phyloP scores from a whole-genome alignment of 2,797 vertebrate species.

The Ctenochaetus hawaiiensis region DNA sequence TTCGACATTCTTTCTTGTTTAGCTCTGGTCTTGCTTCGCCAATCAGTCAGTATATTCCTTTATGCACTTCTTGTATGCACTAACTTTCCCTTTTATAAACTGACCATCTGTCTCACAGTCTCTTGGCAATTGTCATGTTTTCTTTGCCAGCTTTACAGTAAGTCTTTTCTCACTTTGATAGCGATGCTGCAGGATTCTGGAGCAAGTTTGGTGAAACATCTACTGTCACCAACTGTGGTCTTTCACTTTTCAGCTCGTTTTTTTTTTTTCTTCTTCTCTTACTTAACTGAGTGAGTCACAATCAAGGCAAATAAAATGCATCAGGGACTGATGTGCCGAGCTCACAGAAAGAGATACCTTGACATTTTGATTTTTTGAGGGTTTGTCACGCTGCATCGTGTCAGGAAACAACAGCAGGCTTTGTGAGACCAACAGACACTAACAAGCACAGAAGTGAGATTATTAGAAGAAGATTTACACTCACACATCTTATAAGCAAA shows the following conservation, averaged over 20 bases:
- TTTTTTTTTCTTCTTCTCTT: neutral
- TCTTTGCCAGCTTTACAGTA: slow-evolving; percentile 75
- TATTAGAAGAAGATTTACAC: neutral
- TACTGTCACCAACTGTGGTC: slow-evolving; percentile 61
- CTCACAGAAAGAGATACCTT: slow-evolving; percentile 35
- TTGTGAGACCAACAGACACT: slow-evolving; percentile 5
- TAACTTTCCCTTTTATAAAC: slow-evolving; percentile 74
- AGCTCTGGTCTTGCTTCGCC: neutral
- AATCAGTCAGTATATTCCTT: slow-evolving; percentile 32
- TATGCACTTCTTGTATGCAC: neutral
- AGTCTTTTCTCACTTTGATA: slow-evolving; percentile 74
- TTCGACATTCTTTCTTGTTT: too few species aligned
- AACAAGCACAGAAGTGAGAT: slow-evolving; percentile 6
- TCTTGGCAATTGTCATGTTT: slow-evolving; percentile 65
- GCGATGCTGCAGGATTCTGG: slow-evolving; percentile 54
- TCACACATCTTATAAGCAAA: neutral
- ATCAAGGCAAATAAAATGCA: slow-evolving; percentile 45
- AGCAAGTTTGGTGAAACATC: slow-evolving; percentile 61
- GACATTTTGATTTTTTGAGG: slow-evolving; percentile 25
- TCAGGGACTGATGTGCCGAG: slow-evolving; percentile 34
- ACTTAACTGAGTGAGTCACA: slow-evolving; percentile 52
- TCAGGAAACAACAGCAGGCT: slow-evolving; percentile 34
- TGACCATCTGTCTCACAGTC: slow-evolving; percentile 81
- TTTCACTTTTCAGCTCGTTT: slow-evolving; percentile 37
- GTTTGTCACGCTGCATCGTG: slow-evolving; percentile 32